Base-by-base conservation (phyloP, 2,113 vertebrate species). In the Pelecanus crispus region DNA sequence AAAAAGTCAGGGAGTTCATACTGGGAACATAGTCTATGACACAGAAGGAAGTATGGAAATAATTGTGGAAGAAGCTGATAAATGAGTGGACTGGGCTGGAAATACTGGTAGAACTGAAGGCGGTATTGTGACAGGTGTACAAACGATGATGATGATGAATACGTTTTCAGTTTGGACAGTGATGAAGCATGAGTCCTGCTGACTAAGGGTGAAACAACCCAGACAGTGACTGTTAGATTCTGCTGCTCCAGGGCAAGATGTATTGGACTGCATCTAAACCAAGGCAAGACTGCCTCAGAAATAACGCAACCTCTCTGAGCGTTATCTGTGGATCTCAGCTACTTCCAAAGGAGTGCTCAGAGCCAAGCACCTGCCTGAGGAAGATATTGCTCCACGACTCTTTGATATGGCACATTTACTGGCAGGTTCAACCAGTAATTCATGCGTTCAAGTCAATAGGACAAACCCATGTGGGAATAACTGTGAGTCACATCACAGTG, bases 341-440 rank as follows among this genome's bases (percentile, higher is more conserved):
- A 4, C 88, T 84, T 86, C 78, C 90, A 88, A 88, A 92, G 92
- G 56, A 1, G 28, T 10, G 40, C 78, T 72, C 32, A 34, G 77
- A 92, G 67, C 78, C 88, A 88, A 61, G 72, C 65, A 63, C 58
- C 61, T 0, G 5, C 93, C 93, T 17, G 62, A 40, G 81, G 90
- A 88, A 75, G 66, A n/a, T n/a, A 18, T 66, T 94, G 90, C 93
- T 68, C 90, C 94, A 90, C 66, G 52, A 0, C 19, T 63, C 86
- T 74, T 45, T 88, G 79, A 75, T 61, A 81, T 2, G 79, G 81
- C 74, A 40, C 79, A 55, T 95, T 75, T 49, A 45, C 40, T 86
- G 95, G 79, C 92, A 97, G 81, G 91, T 85, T 88, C 83, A 45
- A 66, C 84, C 95, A 71, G 79, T 68, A 74, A 42, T 45, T 90